Percentiles rank a stretch among this genome's conserved stretches.
These are phyloP conservation scores for Astyanax mexicanus DNA, from an alignment of 2,797 vertebrate species.

Conservation along the genomic window DNA sequence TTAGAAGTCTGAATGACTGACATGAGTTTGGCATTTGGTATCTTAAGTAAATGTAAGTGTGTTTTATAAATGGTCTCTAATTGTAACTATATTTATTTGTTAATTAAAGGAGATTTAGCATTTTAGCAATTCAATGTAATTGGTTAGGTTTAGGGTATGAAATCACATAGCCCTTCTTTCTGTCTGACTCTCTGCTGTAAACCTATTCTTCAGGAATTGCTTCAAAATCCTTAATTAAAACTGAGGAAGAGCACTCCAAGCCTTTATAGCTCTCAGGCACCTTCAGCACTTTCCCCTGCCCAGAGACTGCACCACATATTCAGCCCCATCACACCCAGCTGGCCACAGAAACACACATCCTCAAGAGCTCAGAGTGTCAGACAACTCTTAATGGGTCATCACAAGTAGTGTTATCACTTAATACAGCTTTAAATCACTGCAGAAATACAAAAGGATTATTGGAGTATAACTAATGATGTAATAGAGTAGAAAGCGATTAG, in stretches of 20 bases:
- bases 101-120: too few relatives aligned
- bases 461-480: neutral
- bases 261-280: conserved; percentile 4
- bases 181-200: neutral
- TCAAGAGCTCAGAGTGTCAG: neutral
- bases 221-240: conserved; percentile 10
- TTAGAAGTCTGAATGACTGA: too few relatives aligned
- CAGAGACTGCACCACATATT: conserved; percentile 29
- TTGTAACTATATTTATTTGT: too few relatives aligned
- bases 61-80: too few relatives aligned
- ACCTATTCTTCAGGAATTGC: neutral
- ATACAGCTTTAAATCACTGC: neutral
- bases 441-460: conserved; percentile 4
- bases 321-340: neutral
- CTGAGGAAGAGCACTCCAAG: neutral
- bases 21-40: too few relatives aligned
- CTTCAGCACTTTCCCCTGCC: conserved; percentile 24
- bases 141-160: neutral
- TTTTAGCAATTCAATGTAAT: neutral
- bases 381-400: neutral
- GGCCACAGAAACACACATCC: neutral
- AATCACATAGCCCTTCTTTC: neutral
- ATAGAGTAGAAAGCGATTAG: conserved; percentile 8
- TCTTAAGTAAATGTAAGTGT: too few relatives aligned
- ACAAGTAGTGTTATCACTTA: neutral